Conservation (phyloP, 2,888 invertebrate genomes). For the Gerris lacustris region DNA sequence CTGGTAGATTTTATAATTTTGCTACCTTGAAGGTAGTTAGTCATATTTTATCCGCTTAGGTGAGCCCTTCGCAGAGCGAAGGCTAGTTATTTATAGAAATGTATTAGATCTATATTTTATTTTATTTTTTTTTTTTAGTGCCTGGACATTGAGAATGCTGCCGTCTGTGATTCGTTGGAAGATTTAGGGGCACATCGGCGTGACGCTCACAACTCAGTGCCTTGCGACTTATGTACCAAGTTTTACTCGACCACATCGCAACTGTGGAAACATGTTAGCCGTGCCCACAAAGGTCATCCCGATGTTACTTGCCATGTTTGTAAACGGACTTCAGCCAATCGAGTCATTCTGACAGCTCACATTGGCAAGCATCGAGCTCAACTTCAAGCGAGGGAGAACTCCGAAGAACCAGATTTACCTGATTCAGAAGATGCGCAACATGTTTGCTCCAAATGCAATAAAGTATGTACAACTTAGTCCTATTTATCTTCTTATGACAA, state of each 20-base stretch:
- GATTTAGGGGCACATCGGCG: conserved; percentile 44
- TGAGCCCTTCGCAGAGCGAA: no score
- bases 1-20: no score
- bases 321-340: conserved; percentile 46
- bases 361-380: conserved; percentile 35
- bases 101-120: background rate
- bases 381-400: conserved; percentile 27
- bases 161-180: conserved; percentile 39
- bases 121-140: conserved; percentile 12
- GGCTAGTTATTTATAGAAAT: no score
- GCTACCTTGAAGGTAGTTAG: no score
- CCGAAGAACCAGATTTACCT: conserved; percentile 13
- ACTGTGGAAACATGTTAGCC: conserved; percentile 49
- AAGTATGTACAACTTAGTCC: conserved; percentile 32
- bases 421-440: conserved; percentile 37
- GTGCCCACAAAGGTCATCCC: conserved; percentile 46
- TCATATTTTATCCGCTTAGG: no score
- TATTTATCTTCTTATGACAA: no score
- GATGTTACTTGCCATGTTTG: conserved; percentile 48
- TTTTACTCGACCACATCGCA: conserved; percentile 49
- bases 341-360: conserved; percentile 45
- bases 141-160: conserved; percentile 16
- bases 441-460: conserved; percentile 45
- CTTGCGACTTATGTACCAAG: conserved; percentile 49
- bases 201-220: conserved; percentile 43